phyloP scores from a whole-genome alignment of 2,888 invertebrate species.

The Druceiella hillmani region DNA sequence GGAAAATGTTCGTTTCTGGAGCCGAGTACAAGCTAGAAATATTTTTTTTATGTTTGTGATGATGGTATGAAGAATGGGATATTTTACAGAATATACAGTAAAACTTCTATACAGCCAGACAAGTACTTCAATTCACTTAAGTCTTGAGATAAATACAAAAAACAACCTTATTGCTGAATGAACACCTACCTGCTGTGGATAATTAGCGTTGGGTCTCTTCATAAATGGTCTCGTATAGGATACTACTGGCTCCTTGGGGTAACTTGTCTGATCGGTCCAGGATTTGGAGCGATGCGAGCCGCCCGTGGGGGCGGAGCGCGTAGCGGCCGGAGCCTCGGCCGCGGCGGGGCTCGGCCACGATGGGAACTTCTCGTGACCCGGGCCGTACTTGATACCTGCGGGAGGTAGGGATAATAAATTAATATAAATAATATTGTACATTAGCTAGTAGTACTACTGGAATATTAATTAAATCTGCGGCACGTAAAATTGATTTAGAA shows the following conservation, averaged over 20 bases:
- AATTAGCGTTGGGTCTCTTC: constrained; percentile 49
- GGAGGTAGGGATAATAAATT: no score
- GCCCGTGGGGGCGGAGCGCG: constrained; percentile 38
- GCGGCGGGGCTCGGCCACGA: constrained; percentile 67
- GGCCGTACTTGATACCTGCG: constrained; percentile 59
- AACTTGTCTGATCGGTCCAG: constrained; percentile 66
- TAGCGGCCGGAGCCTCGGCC: constrained; percentile 44
- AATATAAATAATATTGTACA: no score
- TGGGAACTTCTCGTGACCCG: constrained; percentile 69
- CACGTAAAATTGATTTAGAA: no score
- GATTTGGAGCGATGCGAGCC: constrained; percentile 63
- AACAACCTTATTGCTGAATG: neutral
- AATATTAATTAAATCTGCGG: no score
- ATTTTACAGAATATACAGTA: no score
- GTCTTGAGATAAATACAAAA: neutral
- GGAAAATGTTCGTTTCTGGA: no score
- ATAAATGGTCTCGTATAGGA: constrained; percentile 59
- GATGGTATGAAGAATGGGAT: no score
- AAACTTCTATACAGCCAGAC: no score
- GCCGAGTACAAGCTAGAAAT: no score
- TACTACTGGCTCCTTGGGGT: constrained; percentile 61
- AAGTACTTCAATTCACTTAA: no score
- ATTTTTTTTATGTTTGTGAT: no score
- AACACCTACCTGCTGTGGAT: constrained; percentile 17
- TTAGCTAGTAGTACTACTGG: no score